Percentiles rank a stretch among this genome's conserved stretches.
phyloP scores from a whole-genome alignment of 2,113 vertebrate genomes.

The Hippolais icterina region DNA sequence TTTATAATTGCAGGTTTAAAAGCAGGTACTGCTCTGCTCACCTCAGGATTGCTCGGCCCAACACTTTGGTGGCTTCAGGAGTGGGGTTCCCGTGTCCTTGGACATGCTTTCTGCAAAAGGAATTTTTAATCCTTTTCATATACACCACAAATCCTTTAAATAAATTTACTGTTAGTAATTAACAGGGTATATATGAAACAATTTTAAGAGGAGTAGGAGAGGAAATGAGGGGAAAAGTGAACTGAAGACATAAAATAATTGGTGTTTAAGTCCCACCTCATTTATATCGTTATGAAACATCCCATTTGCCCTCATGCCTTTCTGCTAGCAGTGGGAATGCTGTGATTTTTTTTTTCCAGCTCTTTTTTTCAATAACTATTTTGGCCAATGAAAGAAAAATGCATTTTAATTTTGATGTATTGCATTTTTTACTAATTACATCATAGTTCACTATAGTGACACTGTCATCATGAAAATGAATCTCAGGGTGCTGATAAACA shows the following conservation, averaged over 20 bases:
- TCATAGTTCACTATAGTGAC: rapidly evolving
- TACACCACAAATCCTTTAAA: neutral
- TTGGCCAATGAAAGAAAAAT: neutral
- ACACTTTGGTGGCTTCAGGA: neutral
- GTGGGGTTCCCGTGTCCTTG: neutral
- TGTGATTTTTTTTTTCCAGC: neutral
- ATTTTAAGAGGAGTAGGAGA: neutral
- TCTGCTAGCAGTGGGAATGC: neutral
- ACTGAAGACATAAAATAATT: neutral
- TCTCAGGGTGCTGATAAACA: neutral
- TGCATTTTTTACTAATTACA: neutral
- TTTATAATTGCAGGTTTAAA: neutral
- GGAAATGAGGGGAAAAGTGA: neutral
- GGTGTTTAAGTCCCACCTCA: neutral
- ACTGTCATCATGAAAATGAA: neutral
- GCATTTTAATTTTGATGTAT: neutral
- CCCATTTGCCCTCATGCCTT: neutral
- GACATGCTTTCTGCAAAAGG: neutral
- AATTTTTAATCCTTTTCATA: neutral
- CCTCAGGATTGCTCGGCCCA: neutral
- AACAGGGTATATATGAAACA: neutral
- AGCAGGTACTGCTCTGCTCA: neutral
- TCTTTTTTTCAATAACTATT: neutral
- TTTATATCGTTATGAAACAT: neutral
- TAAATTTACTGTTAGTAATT: neutral